Percentiles rank a stretch among this genome's conserved stretches.
These are phyloP conservation scores for Pionites leucogaster DNA, from an alignment of 2,113 vertebrate species.

Conservation along the genomic window DNA sequence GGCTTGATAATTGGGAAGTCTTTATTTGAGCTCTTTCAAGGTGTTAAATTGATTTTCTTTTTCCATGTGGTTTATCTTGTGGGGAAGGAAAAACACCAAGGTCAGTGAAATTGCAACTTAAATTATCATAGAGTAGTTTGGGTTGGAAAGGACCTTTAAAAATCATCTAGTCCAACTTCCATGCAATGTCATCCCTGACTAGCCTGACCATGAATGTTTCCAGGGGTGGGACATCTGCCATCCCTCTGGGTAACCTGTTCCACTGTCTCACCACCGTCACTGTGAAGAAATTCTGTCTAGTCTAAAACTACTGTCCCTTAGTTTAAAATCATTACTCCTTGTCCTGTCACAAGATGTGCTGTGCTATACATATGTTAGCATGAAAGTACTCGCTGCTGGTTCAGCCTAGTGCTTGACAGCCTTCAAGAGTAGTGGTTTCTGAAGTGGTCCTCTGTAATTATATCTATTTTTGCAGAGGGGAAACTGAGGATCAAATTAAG, in stretches of 20 bases:
- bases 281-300: background rate
- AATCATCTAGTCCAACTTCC: background rate
- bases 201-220: background rate
- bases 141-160: background rate
- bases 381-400: background rate
- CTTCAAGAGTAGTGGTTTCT: background rate
- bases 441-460: background rate
- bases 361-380: no score
- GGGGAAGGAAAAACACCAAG: background rate
- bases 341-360: rapidly evolving
- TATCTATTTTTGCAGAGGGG: background rate
- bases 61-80: background rate
- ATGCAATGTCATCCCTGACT: background rate
- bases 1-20: background rate
- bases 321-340: background rate
- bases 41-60: background rate
- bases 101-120: background rate
- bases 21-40: background rate
- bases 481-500: background rate
- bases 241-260: background rate
- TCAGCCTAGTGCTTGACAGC: background rate
- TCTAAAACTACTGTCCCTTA: background rate
- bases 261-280: background rate
- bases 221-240: background rate
- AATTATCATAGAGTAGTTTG: background rate